Evolutionary conservation across 2,888 invertebrate genomes (phyloP).

Genomic region (Ischnura elegans): DNA sequence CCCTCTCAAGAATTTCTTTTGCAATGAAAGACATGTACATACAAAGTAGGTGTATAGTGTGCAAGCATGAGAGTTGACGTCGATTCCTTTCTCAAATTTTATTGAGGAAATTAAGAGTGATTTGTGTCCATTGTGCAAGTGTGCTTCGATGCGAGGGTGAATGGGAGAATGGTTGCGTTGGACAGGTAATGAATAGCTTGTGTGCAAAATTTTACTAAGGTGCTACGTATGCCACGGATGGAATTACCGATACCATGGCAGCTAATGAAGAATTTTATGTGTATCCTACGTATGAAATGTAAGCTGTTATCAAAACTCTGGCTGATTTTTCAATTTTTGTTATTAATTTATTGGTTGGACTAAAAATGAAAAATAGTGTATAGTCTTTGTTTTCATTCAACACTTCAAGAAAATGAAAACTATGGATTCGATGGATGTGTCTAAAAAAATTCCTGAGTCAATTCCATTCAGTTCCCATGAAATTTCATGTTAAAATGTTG

Average conservation of each 20-base stretch:
- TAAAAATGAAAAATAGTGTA: not conserved
- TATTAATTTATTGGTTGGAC: conserved; percentile 19
- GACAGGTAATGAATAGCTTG: not conserved
- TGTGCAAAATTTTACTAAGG: not conserved
- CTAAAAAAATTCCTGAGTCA: not conserved
- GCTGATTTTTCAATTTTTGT: not conserved
- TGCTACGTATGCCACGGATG: not conserved
- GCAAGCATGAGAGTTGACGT: not conserved
- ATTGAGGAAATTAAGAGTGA: not conserved
- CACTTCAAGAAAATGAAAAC: not conserved
- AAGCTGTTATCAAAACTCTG: conserved; percentile 7
- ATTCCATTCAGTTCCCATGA: not conserved
- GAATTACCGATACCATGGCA: not conserved
- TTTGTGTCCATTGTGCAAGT: not conserved
- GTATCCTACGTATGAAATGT: not conserved
- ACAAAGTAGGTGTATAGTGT: not conserved
- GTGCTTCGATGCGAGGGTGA: not conserved
- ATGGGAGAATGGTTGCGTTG: not conserved
- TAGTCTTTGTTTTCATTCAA: conserved; percentile 6
- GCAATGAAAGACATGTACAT: not conserved
- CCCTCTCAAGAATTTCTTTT: not conserved
- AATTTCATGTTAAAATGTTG: not conserved
- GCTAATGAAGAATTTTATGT: not conserved
- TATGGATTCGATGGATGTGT: not conserved
- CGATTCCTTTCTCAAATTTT: not conserved